Conservation (phyloP, 2,888 invertebrate genomes). For the Cosmorhoe ocellata region DNA sequence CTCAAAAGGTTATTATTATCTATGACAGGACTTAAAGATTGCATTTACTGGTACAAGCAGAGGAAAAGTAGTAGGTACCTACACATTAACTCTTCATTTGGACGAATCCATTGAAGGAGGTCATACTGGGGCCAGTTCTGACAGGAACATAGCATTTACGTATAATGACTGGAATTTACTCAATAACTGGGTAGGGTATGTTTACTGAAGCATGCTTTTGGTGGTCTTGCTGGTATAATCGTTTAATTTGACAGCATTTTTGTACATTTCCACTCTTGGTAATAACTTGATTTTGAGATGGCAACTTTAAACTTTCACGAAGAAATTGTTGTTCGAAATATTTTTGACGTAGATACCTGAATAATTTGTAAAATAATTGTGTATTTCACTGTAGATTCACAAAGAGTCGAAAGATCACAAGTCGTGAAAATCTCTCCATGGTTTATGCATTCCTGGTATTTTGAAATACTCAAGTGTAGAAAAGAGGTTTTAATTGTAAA, state of each 20-base stretch:
- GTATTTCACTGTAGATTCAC: too few relatives aligned
- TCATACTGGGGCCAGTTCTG: constrained; percentile 19
- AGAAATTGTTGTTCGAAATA: constrained; percentile 12
- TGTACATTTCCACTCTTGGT: constrained; percentile 14
- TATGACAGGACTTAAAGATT: too few relatives aligned
- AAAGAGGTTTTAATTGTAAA: too few relatives aligned
- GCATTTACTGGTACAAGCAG: too few relatives aligned
- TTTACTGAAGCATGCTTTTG: constrained; percentile 19
- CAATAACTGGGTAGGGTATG: neutral
- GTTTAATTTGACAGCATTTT: constrained; percentile 27
- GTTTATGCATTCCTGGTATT: too few relatives aligned
- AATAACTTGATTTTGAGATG: constrained; percentile 13
- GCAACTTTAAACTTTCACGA: constrained; percentile 5
- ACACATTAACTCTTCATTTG: too few relatives aligned
- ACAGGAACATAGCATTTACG: constrained; percentile 32
- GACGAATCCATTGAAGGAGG: constrained; percentile 12
- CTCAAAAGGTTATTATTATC: too few relatives aligned
- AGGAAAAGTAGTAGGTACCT: too few relatives aligned
- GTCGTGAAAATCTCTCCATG: too few relatives aligned
- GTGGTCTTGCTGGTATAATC: constrained; percentile 25
- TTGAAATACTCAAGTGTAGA: too few relatives aligned
- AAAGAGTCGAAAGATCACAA: too few relatives aligned
- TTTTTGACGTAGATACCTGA: neutral
- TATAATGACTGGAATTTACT: constrained; percentile 29
- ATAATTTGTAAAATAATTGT: too few relatives aligned